Evolutionary conservation across 2,888 invertebrate genomes (phyloP).

Genomic region (Rutpela maculata): DNA sequence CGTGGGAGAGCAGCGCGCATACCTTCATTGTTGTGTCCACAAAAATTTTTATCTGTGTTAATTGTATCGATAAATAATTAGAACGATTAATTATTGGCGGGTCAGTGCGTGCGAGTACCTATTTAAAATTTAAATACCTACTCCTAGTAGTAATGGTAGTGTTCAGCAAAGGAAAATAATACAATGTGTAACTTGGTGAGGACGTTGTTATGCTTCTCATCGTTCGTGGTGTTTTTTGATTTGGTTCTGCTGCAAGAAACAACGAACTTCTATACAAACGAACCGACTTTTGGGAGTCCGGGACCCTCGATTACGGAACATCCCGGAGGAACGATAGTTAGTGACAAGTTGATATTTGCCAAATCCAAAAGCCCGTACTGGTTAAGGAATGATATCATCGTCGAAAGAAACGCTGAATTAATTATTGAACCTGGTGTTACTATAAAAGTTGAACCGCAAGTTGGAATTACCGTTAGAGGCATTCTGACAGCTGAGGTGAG

Average conservation of each 20-base stretch:
- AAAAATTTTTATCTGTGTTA: constrained; percentile 47
- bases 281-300: constrained; percentile 32
- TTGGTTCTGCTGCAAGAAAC: constrained; percentile 53
- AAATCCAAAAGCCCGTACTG: constrained; percentile 84
- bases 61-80: constrained; percentile 24
- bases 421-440: constrained; percentile 93
- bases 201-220: constrained; percentile 54
- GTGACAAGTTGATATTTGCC: constrained; percentile 77
- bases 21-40: constrained; percentile 51
- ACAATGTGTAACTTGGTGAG: constrained; percentile 54
- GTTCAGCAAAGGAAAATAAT: constrained; percentile 35
- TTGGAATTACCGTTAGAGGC: constrained; percentile 95
- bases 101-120: background rate
- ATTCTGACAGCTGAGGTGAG: constrained; percentile 92
- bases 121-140: constrained; percentile 22
- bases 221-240: constrained; percentile 46
- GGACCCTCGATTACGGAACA: constrained; percentile 74
- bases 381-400: constrained; percentile 86
- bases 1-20: constrained; percentile 50
- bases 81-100: background rate
- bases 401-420: constrained; percentile 87
- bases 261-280: constrained; percentile 42
- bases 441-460: constrained; percentile 92
- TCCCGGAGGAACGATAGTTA: constrained; percentile 78
- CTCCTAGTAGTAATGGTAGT: constrained; percentile 30